A percentile compares a stretch with the other conserved stretches of the same genome.
These are phyloP conservation scores for Zaprionus tsacasi DNA, from an alignment of 1,140 invertebrate species.

Conservation along the genomic window DNA sequence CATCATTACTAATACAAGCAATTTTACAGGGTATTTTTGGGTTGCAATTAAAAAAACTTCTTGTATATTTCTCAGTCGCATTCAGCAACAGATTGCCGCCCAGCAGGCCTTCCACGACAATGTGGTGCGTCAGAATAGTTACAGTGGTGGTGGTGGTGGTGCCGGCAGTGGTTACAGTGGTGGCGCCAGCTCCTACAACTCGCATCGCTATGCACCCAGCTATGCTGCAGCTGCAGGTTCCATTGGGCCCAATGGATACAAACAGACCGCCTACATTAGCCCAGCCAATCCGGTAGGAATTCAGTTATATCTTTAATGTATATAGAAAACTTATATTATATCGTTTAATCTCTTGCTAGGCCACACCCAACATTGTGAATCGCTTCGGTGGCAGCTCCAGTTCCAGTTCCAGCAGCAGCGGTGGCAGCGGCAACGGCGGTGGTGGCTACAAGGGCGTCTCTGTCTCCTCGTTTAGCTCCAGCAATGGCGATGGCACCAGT, in stretches of 20 bases:
- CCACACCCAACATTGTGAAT: conserved; percentile 86
- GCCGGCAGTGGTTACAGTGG: conserved; percentile 39
- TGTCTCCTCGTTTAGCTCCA: conserved; percentile 87
- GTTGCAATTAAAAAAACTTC: not conserved
- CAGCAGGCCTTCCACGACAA: conserved; percentile 72
- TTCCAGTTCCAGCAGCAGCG: conserved; percentile 83
- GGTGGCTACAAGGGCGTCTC: conserved; percentile 86
- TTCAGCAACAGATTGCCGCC: conserved; percentile 78
- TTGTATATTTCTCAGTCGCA: conserved; percentile 51
- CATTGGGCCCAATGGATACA: conserved; percentile 85
- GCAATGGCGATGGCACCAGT: conserved; percentile 86
- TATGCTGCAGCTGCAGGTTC: conserved; percentile 83
- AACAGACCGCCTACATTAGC: conserved; percentile 86
- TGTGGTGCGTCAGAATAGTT: conserved; percentile 55
- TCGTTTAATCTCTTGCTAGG: conserved; percentile 76
- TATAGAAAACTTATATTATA: not conserved
- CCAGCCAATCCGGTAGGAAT: conserved; percentile 86
- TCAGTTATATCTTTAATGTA: not conserved
- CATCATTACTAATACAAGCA: not conserved
- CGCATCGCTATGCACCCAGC: conserved; percentile 78
- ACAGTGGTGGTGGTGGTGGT: conserved; percentile 36
- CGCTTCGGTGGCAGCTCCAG: conserved; percentile 83
- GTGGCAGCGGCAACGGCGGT: conserved; percentile 74
- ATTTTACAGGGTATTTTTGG: not conserved
- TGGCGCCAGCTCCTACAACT: conserved; percentile 44